Evolutionary conservation across 2,113 vertebrate genomes (phyloP), one percentile per base, ranked within the genome.

Genomic region (Spea bombifrons): DNA sequence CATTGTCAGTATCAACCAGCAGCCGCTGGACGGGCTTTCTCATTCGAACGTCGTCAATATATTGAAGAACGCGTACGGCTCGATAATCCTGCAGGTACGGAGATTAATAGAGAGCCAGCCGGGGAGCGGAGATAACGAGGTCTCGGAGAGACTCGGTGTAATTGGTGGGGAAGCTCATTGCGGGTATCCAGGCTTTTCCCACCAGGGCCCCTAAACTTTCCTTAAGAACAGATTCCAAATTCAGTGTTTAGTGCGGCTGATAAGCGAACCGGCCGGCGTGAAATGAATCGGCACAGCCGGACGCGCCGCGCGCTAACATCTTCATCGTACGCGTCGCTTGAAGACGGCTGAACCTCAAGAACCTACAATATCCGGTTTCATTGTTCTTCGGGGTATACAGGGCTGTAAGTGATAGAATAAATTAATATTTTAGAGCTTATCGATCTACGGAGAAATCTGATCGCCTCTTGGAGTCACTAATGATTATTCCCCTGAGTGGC

Each of bases 1-100:
- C 83, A 96, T 99, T 84, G 91, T 98, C 87, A 97, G 94, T 87
- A 95, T 99, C 81, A 97, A 98, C 80, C 87, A 92, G 77, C 94
- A 94, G 83, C 89, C 90, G 71, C 87, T 97, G 89, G 95, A 98
- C 70, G 92, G 91, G 79, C 86, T 94, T 88, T 90, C 95, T 66
- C 97, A 99, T 63, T 85, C 90, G 0, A 95, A 99, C 0, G 96
- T 93, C 0, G 97, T 99, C 85, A 90, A 91, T 90, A 92, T 96
- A 74, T 88, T 99, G 82, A 99, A 98, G 93, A 96, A 96, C 83
- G 92, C 94, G 87, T 96, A 91, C 45, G 95, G 95, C 82, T 89
- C 81, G 85, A 95, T 98, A 90, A 88, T 88, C 86, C 90, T 99
- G 86, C 93, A 99, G 96, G 97, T 99, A 93, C 15, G 70, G 75